Evolutionary conservation across 2,888 invertebrate genomes (phyloP), one percentile per base, ranked within the genome.

Genomic region (Dasysyrphus albostriatus): DNA sequence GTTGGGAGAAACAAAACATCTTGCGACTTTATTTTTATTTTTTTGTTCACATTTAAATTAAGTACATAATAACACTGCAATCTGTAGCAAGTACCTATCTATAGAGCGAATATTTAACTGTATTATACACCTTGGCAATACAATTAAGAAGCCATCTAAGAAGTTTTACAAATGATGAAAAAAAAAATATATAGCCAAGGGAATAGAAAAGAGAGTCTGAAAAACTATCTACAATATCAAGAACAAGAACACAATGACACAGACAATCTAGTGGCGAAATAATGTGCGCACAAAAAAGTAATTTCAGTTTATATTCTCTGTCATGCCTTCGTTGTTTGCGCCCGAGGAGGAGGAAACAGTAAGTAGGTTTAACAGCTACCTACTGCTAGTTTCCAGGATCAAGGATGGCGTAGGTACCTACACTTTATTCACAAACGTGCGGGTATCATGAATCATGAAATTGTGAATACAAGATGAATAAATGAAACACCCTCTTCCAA

Each of bases 391-490:
- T 58, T 34, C 34, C 34, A 63, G 63, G 32, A 63, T 44, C 61
- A 29, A 63, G 42, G 24, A 63, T 44, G 12, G 29, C 19, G 42
- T 2, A 24, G 24, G 3, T 56, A 34, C 29, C 54, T 44, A 29
- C 29, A 63, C n/a, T 44, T 32, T 47, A 16, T 32, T 44, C 44
- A 32, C 29, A 63, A 63, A 63, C 10, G 58, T 44, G 34, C 32
- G 47, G 67, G 49, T 83, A 61, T 65, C 73, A 83, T 78, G 73
- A 78, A 63, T 70, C 75, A 54, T 80, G 70, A 63, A 63, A 75
- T 74, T 84, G 70, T 75, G 80, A 84, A 70, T 42, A 44, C 19
- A 69, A 51, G 63, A 61, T 10, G 65, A 72, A 76, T 65, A 61
- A 32, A 69, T 63, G 44, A 78, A 58, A 78, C 54, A 56, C 58